A percentile compares a stretch with the other conserved stretches of the same genome.
Conservation (phyloP, 2,113 vertebrate genomes). For the Axis porcinus region DNA sequence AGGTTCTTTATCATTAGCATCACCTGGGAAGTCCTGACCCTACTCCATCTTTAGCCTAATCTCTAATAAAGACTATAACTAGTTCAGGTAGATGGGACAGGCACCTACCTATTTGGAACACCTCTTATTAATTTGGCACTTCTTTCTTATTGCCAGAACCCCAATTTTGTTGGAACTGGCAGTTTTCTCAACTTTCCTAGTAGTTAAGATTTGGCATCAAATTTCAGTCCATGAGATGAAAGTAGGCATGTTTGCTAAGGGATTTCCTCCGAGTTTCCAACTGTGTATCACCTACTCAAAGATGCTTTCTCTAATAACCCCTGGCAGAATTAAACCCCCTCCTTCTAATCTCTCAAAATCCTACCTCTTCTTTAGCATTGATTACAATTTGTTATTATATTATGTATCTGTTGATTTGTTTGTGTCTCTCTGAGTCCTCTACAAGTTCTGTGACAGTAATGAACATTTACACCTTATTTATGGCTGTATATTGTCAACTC, state of each 20-base stretch:
- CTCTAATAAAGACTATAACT: not conserved
- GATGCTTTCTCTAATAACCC: not conserved
- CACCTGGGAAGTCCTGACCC: not conserved
- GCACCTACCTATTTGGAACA: not conserved
- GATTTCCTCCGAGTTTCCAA: not conserved
- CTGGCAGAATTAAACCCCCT: not conserved
- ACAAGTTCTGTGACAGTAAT: not conserved
- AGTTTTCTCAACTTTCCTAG: not conserved
- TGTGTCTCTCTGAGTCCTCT: not conserved
- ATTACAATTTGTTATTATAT: not conserved
- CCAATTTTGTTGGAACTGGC: not conserved
- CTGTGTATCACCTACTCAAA: not conserved
- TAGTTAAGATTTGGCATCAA: not conserved
- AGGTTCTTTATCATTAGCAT: not conserved
- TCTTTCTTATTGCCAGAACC: not conserved
- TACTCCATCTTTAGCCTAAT: not conserved
- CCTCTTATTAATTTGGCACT: not conserved
- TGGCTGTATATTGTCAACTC: not conserved
- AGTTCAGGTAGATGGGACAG: not conserved
- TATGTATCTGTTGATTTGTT: not conserved
- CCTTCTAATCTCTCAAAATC: not conserved
- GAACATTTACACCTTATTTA: not conserved
- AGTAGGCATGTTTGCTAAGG: not conserved
- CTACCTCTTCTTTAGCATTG: not conserved
- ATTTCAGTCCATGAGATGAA: not conserved